phyloP scores from a whole-genome alignment of 1,140 invertebrate species.

The Hyles vespertilio region DNA sequence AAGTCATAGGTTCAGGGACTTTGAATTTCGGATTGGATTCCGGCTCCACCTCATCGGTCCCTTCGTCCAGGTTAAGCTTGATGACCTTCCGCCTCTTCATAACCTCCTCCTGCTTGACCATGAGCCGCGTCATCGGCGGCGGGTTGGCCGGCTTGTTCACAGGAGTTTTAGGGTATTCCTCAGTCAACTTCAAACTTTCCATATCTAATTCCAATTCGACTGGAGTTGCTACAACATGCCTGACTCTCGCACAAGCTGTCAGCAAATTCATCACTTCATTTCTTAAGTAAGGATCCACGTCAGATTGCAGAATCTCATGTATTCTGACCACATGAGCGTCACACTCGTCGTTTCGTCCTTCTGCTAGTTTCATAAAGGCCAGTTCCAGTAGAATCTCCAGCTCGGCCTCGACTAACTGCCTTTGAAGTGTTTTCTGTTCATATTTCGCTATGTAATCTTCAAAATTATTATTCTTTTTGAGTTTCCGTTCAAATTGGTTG shows the following conservation, averaged over 20 bases:
- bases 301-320: conserved; percentile 38
- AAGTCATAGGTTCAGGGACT: conserved; percentile 40
- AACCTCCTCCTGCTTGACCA: conserved; percentile 46
- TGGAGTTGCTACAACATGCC: conserved; percentile 17
- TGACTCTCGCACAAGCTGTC: conserved; percentile 32
- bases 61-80: conserved; percentile 45
- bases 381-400: conserved; percentile 46
- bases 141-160: conserved; percentile 7
- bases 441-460: conserved; percentile 30
- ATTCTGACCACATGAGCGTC: conserved; percentile 43
- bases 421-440: conserved; percentile 8
- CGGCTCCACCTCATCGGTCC: conserved; percentile 25
- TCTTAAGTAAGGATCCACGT: conserved; percentile 29
- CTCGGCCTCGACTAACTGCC: conserved; percentile 28
- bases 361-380: conserved; percentile 41
- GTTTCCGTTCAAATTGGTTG: conserved; percentile 28
- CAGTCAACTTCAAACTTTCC: conserved; percentile 33
- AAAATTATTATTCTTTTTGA: conserved; percentile 24
- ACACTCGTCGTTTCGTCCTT: conserved; percentile 25
- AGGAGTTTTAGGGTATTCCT: conserved; percentile 36
- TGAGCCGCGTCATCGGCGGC: conserved; percentile 8
- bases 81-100: conserved; percentile 44
- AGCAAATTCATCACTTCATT: conserved; percentile 56
- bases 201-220: conserved; percentile 38
- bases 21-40: conserved; percentile 37